Conservation (phyloP, 1,140 invertebrate species). For the Drosophila trapezifrons region DNA sequence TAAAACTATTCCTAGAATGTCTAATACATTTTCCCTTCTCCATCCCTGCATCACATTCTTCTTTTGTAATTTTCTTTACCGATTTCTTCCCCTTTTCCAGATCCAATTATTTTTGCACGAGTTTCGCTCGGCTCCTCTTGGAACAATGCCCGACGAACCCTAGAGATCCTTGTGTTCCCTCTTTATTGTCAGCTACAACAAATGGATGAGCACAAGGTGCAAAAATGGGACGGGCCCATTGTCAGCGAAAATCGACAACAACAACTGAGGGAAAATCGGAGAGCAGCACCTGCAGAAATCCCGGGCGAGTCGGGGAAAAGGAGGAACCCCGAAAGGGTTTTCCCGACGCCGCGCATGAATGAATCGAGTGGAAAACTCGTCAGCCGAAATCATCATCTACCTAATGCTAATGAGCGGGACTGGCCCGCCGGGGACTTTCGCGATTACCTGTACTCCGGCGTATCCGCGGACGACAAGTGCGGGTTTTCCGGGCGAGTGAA, state of each 20-base stretch:
- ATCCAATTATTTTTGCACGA: constrained; percentile 21
- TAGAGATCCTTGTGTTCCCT: constrained; percentile 26
- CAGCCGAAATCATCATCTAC: constrained; percentile 30
- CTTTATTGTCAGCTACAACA: constrained; percentile 54
- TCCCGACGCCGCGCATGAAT: constrained; percentile 49
- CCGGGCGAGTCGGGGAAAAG: constrained; percentile 23
- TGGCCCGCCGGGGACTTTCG: constrained; percentile 39
- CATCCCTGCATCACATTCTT: background rate
- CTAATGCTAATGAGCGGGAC: constrained; percentile 74
- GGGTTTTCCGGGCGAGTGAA: constrained; percentile 65
- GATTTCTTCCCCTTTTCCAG: background rate
- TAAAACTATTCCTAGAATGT: too few species aligned
- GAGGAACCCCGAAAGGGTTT: constrained; percentile 52
- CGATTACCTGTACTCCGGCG: constrained; percentile 56
- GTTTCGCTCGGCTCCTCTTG: constrained; percentile 24
- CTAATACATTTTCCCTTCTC: background rate
- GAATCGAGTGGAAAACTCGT: constrained; percentile 57
- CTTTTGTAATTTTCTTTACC: too few species aligned
- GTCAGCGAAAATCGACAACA: constrained; percentile 44
- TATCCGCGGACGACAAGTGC: constrained; percentile 55
- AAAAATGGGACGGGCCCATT: constrained; percentile 77
- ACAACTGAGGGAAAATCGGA: constrained; percentile 29
- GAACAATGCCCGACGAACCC: constrained; percentile 31
- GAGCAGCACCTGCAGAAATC: constrained; percentile 66
- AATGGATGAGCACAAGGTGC: constrained; percentile 71